These are phyloP conservation scores for Steatocranus sp. DNA, from an alignment of 2,797 vertebrate species.

Conservation along the genomic window DNA sequence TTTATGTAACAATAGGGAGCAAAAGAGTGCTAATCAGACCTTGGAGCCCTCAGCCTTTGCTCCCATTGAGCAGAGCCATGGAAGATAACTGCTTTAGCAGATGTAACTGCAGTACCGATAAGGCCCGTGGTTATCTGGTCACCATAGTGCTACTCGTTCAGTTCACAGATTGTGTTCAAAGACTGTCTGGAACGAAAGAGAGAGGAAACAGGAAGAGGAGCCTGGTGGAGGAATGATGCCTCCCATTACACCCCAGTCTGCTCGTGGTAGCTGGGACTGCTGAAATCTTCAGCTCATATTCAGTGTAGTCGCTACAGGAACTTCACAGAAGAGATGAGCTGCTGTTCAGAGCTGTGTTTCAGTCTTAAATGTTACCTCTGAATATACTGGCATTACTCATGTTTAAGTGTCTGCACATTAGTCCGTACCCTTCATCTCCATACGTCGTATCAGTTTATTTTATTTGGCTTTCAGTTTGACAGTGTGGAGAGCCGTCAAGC, in stretches of 20 bases:
- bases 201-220: conserved; percentile 5
- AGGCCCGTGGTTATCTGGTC: neutral
- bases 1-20: conserved; percentile 33
- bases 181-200: neutral
- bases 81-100: conserved; percentile 37
- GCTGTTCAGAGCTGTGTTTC: neutral
- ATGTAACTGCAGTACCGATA: conserved; percentile 28
- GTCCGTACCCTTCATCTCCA: neutral
- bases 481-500: neutral
- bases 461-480: neutral
- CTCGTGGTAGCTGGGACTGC: neutral
- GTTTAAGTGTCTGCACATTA: neutral
- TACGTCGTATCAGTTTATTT: neutral
- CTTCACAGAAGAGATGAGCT: neutral
- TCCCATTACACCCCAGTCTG: neutral
- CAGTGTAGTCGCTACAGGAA: neutral
- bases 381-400: neutral
- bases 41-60: neutral
- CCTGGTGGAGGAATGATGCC: neutral
- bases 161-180: neutral
- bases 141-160: conserved; percentile 5
- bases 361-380: neutral
- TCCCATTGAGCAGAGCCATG: neutral
- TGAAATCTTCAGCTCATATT: neutral
- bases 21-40: conserved; percentile 33